phyloP scores from a whole-genome alignment of 92 coral and sea anemone species.

The Micromussa lordhowensis region DNA sequence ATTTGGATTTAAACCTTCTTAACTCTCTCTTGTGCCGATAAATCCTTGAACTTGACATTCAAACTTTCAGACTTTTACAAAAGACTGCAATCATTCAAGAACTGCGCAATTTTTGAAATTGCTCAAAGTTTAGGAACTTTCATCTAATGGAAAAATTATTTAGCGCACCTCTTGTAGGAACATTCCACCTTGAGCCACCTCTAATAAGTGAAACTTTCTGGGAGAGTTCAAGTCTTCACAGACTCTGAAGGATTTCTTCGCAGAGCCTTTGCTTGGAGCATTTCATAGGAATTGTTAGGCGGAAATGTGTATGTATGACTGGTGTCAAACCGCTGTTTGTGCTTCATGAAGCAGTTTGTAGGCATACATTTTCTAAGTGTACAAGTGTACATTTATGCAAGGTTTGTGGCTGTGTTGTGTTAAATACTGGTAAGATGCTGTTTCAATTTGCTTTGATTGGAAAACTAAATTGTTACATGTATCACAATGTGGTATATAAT shows the following conservation, averaged over 20 bases:
- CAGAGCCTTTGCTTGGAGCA: slow-evolving; percentile 45
- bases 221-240: slow-evolving; percentile 57
- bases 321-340: slow-evolving; percentile 24
- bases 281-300: slow-evolving; percentile 82
- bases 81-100: slow-evolving; percentile 39
- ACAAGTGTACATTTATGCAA: not conserved
- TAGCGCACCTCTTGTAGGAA: slow-evolving; percentile 47
- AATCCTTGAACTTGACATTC: slow-evolving; percentile 58
- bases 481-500: not conserved
- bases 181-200: slow-evolving; percentile 24
- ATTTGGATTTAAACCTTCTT: slow-evolving; percentile 38
- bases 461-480: not conserved
- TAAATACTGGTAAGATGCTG: not conserved
- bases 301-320: slow-evolving; percentile 77
- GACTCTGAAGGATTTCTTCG: slow-evolving; percentile 33
- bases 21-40: slow-evolving; percentile 31
- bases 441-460: slow-evolving; percentile 4
- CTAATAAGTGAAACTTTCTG: slow-evolving; percentile 19
- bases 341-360: slow-evolving; percentile 28
- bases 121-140: slow-evolving; percentile 46
- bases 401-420: slow-evolving; percentile 8
- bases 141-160: slow-evolving; percentile 47
- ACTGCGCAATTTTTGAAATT: slow-evolving; percentile 35
- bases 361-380: not conserved
- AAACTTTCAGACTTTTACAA: slow-evolving; percentile 36